Evolutionary conservation across 2,888 invertebrate genomes (phyloP).

Genomic region (Deladenus siricidicola): DNA sequence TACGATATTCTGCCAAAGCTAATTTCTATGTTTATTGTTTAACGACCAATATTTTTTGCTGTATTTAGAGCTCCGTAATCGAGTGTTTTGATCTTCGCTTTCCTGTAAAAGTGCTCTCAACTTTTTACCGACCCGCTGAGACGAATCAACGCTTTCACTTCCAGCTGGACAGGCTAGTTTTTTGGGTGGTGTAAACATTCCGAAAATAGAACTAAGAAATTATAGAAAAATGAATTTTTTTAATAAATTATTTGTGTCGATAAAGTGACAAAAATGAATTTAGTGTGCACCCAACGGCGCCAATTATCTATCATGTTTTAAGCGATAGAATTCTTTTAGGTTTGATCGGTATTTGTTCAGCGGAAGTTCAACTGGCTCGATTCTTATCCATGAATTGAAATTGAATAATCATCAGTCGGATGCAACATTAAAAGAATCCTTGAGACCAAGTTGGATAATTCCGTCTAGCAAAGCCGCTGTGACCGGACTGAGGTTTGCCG

Average conservation of each 20-base stretch:
- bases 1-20: background rate
- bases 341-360: conserved; percentile 22
- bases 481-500: conserved; percentile 14
- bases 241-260: too few relatives aligned
- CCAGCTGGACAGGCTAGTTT: conserved; percentile 12
- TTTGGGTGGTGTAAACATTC: background rate
- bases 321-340: conserved; percentile 6
- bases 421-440: too few relatives aligned
- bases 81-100: conserved; percentile 26
- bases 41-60: background rate
- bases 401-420: too few relatives aligned
- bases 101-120: conserved; percentile 15
- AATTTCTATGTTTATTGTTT: conserved; percentile 1
- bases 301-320: too few relatives aligned
- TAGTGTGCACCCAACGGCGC: conserved; percentile 22
- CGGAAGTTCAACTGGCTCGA: conserved; percentile 22
- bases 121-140: conserved; percentile 11
- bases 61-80: conserved; percentile 12
- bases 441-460: background rate
- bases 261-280: too few relatives aligned
- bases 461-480: conserved; percentile 13
- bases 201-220: too few relatives aligned
- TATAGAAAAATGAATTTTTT: too few relatives aligned
- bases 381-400: conserved; percentile 26
- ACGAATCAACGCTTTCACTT: conserved; percentile 25